A percentile compares a stretch with the other conserved stretches of the same genome.
Conservation (phyloP, 1,140 invertebrate species). For the Musca vetustissima region DNA sequence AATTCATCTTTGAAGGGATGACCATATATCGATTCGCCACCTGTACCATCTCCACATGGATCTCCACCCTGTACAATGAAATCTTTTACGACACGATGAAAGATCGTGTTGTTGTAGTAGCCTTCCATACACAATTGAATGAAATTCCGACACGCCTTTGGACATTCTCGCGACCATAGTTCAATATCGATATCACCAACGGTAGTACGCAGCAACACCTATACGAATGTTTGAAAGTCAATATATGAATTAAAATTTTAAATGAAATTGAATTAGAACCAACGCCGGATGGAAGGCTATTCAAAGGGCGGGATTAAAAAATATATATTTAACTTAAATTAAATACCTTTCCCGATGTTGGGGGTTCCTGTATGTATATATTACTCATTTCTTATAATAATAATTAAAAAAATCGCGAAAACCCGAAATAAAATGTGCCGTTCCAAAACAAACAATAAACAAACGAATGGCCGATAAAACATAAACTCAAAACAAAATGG, state of each 20-base stretch:
- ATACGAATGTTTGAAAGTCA: constrained; percentile 26
- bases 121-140: constrained; percentile 96
- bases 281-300: no score
- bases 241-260: not conserved
- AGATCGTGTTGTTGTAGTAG: constrained; percentile 92
- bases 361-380: constrained; percentile 96
- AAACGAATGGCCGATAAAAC: no score
- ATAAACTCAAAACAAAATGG: no score
- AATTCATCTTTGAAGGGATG: constrained; percentile 97
- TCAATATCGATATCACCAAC: constrained; percentile 97
- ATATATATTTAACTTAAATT: constrained; percentile 1
- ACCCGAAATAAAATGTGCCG: no score
- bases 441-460: no score
- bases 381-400: constrained; percentile 77
- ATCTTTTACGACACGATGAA: constrained; percentile 81
- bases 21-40: constrained; percentile 94
- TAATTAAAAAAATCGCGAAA: no score
- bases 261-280: no score
- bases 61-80: constrained; percentile 72
- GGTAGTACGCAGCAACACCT: constrained; percentile 90
- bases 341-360: constrained; percentile 87
- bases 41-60: constrained; percentile 90
- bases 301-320: no score
- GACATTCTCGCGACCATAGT: constrained; percentile 95
- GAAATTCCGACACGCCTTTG: constrained; percentile 95